Conservation (phyloP, 2,113 vertebrate species). For the Sorex araneus region DNA sequence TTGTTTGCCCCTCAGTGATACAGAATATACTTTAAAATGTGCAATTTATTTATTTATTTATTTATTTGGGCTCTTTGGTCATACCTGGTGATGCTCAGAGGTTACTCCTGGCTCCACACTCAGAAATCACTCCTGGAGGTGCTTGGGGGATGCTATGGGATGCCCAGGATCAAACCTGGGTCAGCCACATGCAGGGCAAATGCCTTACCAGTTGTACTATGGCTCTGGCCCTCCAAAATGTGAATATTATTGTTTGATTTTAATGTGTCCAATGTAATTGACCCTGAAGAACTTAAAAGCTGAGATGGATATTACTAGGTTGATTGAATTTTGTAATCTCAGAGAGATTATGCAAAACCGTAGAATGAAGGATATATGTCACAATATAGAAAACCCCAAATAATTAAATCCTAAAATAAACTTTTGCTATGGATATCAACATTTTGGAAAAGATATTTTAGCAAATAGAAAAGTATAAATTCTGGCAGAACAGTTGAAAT, state of each 20-base stretch:
- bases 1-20: not conserved
- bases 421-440: not conserved
- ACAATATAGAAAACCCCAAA: constrained; percentile 25
- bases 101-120: no score
- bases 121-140: no score
- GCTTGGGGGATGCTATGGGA: no score
- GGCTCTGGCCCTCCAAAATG: no score
- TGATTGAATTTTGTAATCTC: not conserved
- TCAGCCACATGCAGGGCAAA: no score
- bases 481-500: not conserved
- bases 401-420: not conserved
- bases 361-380: not conserved
- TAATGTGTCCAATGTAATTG: constrained; percentile 3
- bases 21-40: not conserved
- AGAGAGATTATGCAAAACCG: constrained; percentile 2
- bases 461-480: not conserved
- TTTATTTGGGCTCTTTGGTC: no score
- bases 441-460: not conserved
- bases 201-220: no score
- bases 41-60: no score
- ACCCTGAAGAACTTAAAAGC: constrained; percentile 37
- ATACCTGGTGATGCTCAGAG: no score
- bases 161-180: no score
- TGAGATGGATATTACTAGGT: not conserved
- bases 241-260: not conserved